These are phyloP conservation scores for Eristalis intricaria DNA, from an alignment of 2,888 invertebrate species.

Conservation along the genomic window DNA sequence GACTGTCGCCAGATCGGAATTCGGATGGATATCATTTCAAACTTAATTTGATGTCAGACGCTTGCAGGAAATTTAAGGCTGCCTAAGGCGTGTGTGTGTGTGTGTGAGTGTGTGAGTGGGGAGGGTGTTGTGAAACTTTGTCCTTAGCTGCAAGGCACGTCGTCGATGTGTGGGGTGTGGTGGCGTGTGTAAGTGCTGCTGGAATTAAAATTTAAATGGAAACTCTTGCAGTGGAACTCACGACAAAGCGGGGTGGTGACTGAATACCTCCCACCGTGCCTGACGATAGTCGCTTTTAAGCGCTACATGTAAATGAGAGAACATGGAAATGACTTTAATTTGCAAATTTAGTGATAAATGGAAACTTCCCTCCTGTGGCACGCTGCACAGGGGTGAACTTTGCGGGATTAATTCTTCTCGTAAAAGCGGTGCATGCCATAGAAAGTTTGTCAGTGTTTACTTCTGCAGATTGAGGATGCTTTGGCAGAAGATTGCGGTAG, in stretches of 20 bases:
- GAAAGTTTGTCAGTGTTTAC: background rate
- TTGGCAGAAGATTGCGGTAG: background rate
- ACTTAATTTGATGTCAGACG: slow-evolving; percentile 30
- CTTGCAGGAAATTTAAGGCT: background rate
- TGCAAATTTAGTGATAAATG: background rate
- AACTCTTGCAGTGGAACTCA: background rate
- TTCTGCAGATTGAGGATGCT: background rate
- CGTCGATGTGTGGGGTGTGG: background rate
- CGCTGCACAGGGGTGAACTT: background rate
- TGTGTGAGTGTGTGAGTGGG: too few species aligned
- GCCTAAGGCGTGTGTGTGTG: background rate
- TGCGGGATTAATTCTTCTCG: background rate
- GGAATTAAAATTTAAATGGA: slow-evolving; percentile 3
- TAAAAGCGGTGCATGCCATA: background rate
- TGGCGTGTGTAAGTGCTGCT: background rate
- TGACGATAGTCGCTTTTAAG: background rate
- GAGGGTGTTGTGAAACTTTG: background rate
- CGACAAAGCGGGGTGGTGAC: background rate
- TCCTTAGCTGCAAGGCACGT: background rate
- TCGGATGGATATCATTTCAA: slow-evolving; percentile 11
- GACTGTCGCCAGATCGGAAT: background rate
- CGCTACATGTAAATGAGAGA: background rate
- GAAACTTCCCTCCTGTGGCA: background rate
- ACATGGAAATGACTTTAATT: background rate
- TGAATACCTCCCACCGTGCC: background rate